Base-by-base conservation (phyloP, 92 coral and sea anemone species). In the Phymanthus crucifer region DNA sequence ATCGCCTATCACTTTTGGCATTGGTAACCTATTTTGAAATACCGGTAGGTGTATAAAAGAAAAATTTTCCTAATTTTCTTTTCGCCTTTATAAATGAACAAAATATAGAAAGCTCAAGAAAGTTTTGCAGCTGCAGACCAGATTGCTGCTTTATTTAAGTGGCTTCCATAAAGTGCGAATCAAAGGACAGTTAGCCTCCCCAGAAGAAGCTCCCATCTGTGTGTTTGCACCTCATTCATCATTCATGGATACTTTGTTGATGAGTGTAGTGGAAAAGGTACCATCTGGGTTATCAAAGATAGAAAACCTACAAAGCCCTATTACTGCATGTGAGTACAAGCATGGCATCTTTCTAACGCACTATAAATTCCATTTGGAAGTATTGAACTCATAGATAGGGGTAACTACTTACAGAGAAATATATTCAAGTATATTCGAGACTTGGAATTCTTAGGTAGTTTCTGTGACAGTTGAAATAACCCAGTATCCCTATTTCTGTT, bases 201-300 rank as follows among this genome's bases (percentile, higher is more conserved):
- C 87, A 6, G 72, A 73, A 40, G 93, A 89, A 47, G 93, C 93
- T 45, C 90, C 90, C 2, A 45, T 89, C 31, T 50, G 80, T 76
- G 93, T 89, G 18, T 52, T 83, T 73, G 93, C 93, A 31, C 93
- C 93, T 32, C 93, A 89, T 74, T 89, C 93, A n/a, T 89, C 93
- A 11, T 89, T 89, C 38, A 75, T 89, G 75, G 93, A 89, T 45
- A 80, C 80, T 21, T 48, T 89, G 16, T 26, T 89, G 29, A 34
- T 84, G 73, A 71, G 93, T 73, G 85, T 76, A 35, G 75, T 85
- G 45, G 90, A 78, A n/a, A 45, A 37, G 61, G 87, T 84, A 6
- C 87, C 93, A 18, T 80, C 89, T 26, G 90, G 93, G 16, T 47
- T 89, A n/a, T 89, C 93, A 31, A 89, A 82, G 40, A 85, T 82